A percentile compares a stretch with the other conserved stretches of the same genome.
These are phyloP conservation scores for Tenebrio molitor DNA, from an alignment of 1,140 invertebrate species.

Conservation along the genomic window DNA sequence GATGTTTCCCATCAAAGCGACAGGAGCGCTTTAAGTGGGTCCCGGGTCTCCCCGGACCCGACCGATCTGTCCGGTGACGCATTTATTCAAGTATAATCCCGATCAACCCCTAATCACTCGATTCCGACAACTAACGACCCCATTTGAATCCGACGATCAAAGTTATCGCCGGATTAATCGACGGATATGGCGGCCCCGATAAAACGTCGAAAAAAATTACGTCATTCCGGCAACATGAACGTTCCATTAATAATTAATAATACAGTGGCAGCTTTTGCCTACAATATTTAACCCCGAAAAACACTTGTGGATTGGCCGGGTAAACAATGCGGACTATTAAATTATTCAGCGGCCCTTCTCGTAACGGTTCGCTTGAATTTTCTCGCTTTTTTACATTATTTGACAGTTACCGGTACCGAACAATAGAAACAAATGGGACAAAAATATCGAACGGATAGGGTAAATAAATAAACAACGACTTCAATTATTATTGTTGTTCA, in stretches of 20 bases:
- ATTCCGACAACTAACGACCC: conserved; percentile 1
- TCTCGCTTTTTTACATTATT: conserved; percentile 23
- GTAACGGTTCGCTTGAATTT: conserved; percentile 24
- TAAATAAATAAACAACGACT: conserved; percentile 30
- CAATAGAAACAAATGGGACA: conserved; percentile 32
- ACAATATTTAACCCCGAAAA: conserved; percentile 28
- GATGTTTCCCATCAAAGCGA: conserved; percentile 16
- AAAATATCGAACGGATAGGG: conserved; percentile 30
- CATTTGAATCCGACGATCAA: not conserved
- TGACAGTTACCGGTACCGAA: conserved; percentile 28
- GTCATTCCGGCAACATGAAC: not conserved
- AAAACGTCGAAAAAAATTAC: conserved; percentile 6
- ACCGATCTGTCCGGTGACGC: not conserved
- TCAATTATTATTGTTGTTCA: conserved; percentile 25
- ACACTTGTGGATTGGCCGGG: conserved; percentile 36
- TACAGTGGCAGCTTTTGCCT: not conserved
- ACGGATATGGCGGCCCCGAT: not conserved
- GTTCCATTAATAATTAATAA: conserved; percentile 2
- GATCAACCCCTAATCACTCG: conserved; percentile 14
- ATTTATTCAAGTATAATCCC: conserved; percentile 18
- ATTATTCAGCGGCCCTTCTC: conserved; percentile 31
- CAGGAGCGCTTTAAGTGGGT: not conserved
- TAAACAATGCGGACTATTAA: conserved; percentile 40
- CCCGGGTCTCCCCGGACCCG: conserved; percentile 7
- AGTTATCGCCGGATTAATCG: not conserved